Evolutionary conservation across 2,888 invertebrate genomes (phyloP).

Genomic region (Desoria tigrina): DNA sequence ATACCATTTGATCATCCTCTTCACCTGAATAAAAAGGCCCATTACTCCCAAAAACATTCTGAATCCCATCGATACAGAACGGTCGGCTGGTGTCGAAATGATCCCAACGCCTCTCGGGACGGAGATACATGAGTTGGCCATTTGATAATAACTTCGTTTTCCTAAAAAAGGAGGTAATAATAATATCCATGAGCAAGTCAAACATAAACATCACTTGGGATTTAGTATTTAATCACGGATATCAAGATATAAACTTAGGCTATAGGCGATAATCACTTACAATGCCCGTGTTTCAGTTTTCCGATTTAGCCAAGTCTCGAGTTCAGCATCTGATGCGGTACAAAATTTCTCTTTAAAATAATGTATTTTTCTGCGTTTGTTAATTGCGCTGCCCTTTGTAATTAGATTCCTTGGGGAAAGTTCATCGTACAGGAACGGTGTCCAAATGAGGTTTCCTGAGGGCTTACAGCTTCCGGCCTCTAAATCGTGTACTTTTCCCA

Average conservation of each 20-base stretch:
- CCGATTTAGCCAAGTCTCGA: no score
- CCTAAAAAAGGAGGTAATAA: no score
- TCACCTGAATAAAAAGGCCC: not conserved
- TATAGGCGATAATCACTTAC: no score
- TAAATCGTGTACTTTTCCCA: not conserved
- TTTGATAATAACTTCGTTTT: not conserved
- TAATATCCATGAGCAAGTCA: no score
- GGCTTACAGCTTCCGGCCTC: no score
- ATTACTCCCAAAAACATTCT: no score
- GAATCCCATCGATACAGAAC: no score
- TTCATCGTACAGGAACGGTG: not conserved
- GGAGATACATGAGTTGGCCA: not conserved
- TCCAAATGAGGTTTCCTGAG: not conserved
- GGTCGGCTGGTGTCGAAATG: not conserved
- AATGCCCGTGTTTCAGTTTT: no score
- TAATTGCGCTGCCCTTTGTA: not conserved
- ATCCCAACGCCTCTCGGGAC: not conserved
- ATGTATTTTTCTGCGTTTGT: not conserved
- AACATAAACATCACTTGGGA: no score
- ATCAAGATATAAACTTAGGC: no score
- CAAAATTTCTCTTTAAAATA: not conserved
- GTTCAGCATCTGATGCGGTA: no score
- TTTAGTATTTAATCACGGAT: no score
- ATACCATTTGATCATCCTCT: conserved; percentile 2
- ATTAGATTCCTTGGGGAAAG: not conserved